phyloP scores from a whole-genome alignment of 1,140 invertebrate genomes.

The Neodiprion pinetum region DNA sequence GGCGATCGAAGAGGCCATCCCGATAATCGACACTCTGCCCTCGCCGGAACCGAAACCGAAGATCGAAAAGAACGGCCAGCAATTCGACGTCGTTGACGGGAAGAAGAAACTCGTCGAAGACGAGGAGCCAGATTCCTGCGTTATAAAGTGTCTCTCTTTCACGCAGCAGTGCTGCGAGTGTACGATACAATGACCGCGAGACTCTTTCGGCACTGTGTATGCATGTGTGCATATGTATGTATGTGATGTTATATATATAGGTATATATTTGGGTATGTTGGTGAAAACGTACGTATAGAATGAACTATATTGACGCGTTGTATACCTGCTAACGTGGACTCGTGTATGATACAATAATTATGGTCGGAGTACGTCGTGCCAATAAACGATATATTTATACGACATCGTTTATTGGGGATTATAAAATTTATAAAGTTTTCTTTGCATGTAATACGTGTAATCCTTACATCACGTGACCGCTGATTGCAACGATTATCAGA shows the following conservation, averaged over 20 bases:
- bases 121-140: slow-evolving; percentile 49
- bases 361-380: no score
- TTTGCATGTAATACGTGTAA: no score
- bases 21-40: slow-evolving; percentile 41
- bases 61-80: slow-evolving; percentile 47
- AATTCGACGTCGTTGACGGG: slow-evolving; percentile 37
- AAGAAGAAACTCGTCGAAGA: slow-evolving; percentile 34
- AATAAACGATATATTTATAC: no score
- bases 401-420: no score
- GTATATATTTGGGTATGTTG: slow-evolving; percentile 11
- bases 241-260: slow-evolving; percentile 19
- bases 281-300: no score
- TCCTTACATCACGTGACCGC: no score
- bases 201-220: neutral
- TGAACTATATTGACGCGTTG: no score
- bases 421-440: no score
- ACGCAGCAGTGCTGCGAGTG: slow-evolving; percentile 59
- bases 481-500: no score
- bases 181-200: slow-evolving; percentile 48
- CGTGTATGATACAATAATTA: no score
- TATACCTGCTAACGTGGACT: no score
- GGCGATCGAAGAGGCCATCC: slow-evolving; percentile 45
- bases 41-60: slow-evolving; percentile 44
- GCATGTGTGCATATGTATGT: slow-evolving; percentile 21
- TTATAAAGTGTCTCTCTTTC: slow-evolving; percentile 56